Evolutionary conservation across 2,113 vertebrate genomes (phyloP).

Genomic region (Drymodes brunneopygia): DNA sequence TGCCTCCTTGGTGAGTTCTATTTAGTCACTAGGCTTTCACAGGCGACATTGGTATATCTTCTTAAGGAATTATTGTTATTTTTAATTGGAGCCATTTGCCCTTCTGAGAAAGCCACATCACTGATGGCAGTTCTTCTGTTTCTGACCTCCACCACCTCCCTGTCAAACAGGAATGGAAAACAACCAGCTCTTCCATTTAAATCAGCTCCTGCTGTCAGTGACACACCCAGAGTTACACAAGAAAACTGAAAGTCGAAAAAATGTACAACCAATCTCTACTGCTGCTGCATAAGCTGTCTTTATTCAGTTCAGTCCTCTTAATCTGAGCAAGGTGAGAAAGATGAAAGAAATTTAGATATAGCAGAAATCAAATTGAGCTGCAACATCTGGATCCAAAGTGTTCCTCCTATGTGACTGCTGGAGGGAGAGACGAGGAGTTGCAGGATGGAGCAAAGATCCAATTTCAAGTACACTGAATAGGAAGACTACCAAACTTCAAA

Average conservation of each 20-base stretch:
- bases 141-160: constrained; percentile 26
- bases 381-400: background rate
- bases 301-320: background rate
- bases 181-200: constrained; percentile 30
- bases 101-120: background rate
- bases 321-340: background rate
- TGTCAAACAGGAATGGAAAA: constrained; percentile 43
- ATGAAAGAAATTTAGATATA: background rate
- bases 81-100: constrained; percentile 46
- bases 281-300: background rate
- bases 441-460: background rate
- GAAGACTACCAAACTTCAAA: background rate
- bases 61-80: constrained; percentile 24
- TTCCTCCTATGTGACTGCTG: background rate
- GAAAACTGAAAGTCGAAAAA: background rate
- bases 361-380: background rate
- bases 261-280: background rate
- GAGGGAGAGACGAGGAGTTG: background rate
- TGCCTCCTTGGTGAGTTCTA: background rate
- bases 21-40: background rate
- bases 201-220: constrained; percentile 13
- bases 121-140: background rate
- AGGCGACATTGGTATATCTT: background rate
- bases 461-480: background rate
- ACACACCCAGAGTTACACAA: constrained; percentile 22